Evolutionary conservation across 2,888 invertebrate genomes (phyloP).

Genomic region (Apotomis capreana): DNA sequence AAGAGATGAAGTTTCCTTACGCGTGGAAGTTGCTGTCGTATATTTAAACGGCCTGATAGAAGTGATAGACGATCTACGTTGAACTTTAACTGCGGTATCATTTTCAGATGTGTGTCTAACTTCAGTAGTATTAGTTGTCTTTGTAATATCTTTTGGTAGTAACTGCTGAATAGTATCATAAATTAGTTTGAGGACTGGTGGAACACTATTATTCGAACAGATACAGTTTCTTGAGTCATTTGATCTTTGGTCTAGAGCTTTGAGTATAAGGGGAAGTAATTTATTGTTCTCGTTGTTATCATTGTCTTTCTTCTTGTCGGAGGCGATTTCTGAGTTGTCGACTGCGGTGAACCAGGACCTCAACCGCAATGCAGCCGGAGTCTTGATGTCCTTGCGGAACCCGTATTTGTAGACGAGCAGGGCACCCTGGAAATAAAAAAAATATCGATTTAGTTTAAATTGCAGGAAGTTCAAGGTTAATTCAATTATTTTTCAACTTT

Average conservation of each 20-base stretch:
- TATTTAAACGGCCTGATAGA: background rate
- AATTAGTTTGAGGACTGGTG: slow-evolving; percentile 9
- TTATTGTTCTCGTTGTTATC: slow-evolving; percentile 59
- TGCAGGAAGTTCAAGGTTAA: no score
- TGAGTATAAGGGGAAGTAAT: slow-evolving; percentile 65
- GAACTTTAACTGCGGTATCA: no score
- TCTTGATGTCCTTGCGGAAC: slow-evolving; percentile 51
- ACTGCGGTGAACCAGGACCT: slow-evolving; percentile 62
- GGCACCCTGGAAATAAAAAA: slow-evolving; percentile 65
- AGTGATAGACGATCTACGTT: background rate
- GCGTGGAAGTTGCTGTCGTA: background rate
- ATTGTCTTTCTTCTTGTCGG: slow-evolving; percentile 58
- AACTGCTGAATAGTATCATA: slow-evolving; percentile 3
- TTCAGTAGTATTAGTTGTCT: background rate
- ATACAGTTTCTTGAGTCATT: background rate
- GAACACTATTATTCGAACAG: background rate
- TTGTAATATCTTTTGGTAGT: background rate
- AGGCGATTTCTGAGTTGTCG: slow-evolving; percentile 57
- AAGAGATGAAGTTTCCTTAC: background rate
- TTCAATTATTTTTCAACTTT: no score
- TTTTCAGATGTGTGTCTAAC: background rate
- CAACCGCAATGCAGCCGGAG: slow-evolving; percentile 48
- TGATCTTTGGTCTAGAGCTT: slow-evolving; percentile 63
- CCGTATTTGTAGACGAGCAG: slow-evolving; percentile 70
- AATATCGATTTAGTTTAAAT: background rate